These are phyloP conservation scores for Pao palembangensis DNA, from an alignment of 2,113 vertebrate species.

Conservation along the genomic window DNA sequence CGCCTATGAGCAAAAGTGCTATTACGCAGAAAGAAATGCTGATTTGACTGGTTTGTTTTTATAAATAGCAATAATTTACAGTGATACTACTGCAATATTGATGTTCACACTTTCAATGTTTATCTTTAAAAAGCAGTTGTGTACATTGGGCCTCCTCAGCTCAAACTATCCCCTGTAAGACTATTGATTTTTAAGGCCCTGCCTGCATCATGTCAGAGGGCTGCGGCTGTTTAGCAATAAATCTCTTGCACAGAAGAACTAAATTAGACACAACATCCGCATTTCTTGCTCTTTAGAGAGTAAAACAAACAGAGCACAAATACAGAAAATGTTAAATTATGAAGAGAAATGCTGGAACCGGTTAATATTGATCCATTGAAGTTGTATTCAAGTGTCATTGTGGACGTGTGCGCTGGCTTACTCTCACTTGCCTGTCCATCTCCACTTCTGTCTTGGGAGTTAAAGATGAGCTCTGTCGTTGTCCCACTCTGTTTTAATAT, in stretches of 20 bases:
- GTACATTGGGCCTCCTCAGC: constrained; percentile 15
- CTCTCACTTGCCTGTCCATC: constrained; percentile 7
- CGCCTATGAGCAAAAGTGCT: no score
- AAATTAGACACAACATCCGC: constrained; percentile 16
- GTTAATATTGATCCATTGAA: background rate
- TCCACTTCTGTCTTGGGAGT: background rate
- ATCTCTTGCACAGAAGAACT: constrained; percentile 12
- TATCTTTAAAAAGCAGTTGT: constrained; percentile 25
- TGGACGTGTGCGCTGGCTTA: background rate
- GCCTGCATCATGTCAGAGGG: constrained; percentile 27
- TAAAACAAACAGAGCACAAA: constrained; percentile 18
- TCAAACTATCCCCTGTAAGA: constrained; percentile 16
- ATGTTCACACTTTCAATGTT: background rate
- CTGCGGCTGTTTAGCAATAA: constrained; percentile 31
- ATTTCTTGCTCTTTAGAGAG: constrained; percentile 5
- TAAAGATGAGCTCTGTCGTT: background rate
- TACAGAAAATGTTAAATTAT: constrained; percentile 1
- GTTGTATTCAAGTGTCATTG: background rate
- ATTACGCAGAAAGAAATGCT: no score
- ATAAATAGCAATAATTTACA: background rate
- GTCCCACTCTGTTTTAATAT: background rate
- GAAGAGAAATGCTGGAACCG: background rate
- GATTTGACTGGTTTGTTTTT: background rate
- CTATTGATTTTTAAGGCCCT: constrained; percentile 22
- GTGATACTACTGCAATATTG: background rate